Base-by-base conservation (phyloP, 2,888 invertebrate genomes). In the Meta bourneti region DNA sequence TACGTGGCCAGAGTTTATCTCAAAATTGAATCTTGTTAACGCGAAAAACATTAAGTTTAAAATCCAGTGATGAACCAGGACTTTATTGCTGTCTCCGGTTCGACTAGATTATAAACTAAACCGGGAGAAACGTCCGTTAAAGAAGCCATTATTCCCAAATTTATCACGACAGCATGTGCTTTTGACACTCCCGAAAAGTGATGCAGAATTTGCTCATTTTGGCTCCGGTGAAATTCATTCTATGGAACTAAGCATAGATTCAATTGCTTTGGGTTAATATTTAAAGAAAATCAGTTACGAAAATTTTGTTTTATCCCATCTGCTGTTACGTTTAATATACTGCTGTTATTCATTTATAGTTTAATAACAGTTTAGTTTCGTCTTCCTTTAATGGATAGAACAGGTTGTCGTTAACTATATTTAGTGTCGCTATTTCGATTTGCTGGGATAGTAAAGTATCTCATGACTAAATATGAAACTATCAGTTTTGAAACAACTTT, bases 121-220 rank as follows among this genome's bases (percentile, higher is more conserved):
- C 9, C 48, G 79, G 6, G 61, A 72, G 83, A 52, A 61, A 19
- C 48, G 48, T 72, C 54, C 49, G 19, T 69, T 79, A 72, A 74
- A 61, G 61, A 70, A 71, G 48, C 79, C 75, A 90, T 90, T 90
- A 90, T 90, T 84, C 79, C 72, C 7, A 54, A 84, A 90, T 90
- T 90, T 84, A 84, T 90, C 89, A 90, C 51, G 19, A 72, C 52
- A 51, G 16, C 89, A 84, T 70, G 48, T 90, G 89, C 70, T 78
- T 79, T 54, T 90, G 89, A 84, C 89, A 70, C 34, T 71, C 8
- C 61, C 71, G 78, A 79, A 83, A 84, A 87, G 87, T 72, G 80
- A 80, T n/a, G 34, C 54, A 48, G 54, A 61, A 74, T 74, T 74
- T 75, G 54, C 20, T 61, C 84, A 84, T 84, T 84, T 84, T 75